A percentile compares a stretch with the other conserved stretches of the same genome.
Conservation (phyloP, 2,113 vertebrate species). For the Tupaia chinensis region DNA sequence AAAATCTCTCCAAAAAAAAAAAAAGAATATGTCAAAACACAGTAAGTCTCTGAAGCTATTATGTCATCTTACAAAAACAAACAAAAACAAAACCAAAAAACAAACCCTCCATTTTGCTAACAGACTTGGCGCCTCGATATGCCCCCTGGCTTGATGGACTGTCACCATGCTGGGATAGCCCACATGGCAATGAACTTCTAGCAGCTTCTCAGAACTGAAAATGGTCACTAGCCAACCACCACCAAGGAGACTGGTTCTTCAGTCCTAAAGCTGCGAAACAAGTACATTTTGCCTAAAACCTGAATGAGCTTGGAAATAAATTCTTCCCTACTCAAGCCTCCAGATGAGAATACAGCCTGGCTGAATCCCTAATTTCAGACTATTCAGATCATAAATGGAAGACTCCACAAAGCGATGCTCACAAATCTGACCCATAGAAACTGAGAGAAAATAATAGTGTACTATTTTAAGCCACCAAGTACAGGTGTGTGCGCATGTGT, state of each 20-base stretch:
- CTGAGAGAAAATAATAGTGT: background rate
- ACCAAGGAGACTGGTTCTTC: background rate
- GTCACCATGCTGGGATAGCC: background rate
- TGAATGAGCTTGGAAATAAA: background rate
- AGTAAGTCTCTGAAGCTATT: background rate
- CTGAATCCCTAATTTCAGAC: background rate
- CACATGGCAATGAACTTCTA: background rate
- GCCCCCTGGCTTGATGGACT: background rate
- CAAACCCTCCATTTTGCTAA: background rate
- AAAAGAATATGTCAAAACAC: background rate
- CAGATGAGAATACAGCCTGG: background rate
- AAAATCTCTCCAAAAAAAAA: too few species aligned
- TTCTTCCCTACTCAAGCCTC: background rate
- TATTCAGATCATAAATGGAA: background rate
- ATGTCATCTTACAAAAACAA: background rate
- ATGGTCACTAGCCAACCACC: background rate
- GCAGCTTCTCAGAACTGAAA: background rate
- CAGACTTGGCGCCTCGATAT: background rate
- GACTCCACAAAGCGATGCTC: background rate
- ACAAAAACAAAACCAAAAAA: background rate
- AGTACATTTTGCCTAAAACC: background rate
- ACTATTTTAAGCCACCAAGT: background rate
- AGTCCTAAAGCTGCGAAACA: background rate
- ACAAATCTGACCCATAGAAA: background rate
- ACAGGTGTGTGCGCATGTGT: background rate